A percentile compares a stretch with the other conserved stretches of the same genome.
Evolutionary conservation across 2,888 invertebrate species (phyloP).

Genomic region (Creontiades dilutus): DNA sequence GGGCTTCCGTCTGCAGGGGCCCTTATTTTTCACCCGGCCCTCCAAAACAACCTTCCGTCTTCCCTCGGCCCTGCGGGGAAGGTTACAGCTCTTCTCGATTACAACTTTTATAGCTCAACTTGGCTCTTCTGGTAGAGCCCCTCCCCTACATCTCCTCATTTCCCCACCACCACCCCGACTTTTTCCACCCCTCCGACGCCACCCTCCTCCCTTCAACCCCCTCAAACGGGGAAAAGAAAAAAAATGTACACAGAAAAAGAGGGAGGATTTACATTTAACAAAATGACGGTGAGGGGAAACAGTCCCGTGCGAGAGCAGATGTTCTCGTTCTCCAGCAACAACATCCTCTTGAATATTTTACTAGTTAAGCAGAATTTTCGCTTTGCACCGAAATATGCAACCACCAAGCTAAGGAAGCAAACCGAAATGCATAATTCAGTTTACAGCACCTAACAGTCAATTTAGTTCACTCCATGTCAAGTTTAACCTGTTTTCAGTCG

Average conservation of each 20-base stretch:
- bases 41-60: constrained; percentile 37
- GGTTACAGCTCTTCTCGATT: constrained; percentile 15
- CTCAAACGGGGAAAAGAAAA: not conserved
- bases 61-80: not conserved
- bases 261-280: constrained; percentile 23
- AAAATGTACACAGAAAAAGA: not conserved
- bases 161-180: not conserved
- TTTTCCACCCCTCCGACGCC: not conserved
- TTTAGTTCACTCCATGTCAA: no score
- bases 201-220: not conserved
- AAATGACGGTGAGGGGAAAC: not conserved
- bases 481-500: no score
- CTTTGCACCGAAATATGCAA: no score
- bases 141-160: not conserved
- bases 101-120: constrained; percentile 42
- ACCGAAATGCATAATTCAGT: no score
- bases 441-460: no score
- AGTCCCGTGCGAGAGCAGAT: not conserved
- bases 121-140: not conserved
- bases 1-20: constrained; percentile 6
- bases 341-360: constrained; percentile 1
- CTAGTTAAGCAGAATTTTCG: no score
- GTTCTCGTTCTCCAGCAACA: not conserved
- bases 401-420: no score
- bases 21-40: constrained; percentile 28